A percentile compares a stretch with the other conserved stretches of the same genome.
Conservation (phyloP, 2,888 invertebrate species). For the Apeira syringaria region DNA sequence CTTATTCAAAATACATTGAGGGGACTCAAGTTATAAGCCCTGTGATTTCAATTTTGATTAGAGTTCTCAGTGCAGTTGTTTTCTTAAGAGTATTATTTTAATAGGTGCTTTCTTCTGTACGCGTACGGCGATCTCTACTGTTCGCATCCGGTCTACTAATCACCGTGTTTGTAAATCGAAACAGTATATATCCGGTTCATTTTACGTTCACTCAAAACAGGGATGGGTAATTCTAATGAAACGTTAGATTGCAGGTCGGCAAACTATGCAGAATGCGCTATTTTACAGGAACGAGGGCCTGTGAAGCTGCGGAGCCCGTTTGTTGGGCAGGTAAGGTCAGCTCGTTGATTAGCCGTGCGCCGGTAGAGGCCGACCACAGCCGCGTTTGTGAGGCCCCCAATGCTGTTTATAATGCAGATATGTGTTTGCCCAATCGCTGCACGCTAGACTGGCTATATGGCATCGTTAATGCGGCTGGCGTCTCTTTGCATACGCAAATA, state of each 20-base stretch:
- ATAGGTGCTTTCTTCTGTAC: no score
- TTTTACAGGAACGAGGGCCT: conserved; percentile 44
- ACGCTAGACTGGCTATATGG: conserved; percentile 83
- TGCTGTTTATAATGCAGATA: conserved; percentile 84
- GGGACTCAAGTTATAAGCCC: no score
- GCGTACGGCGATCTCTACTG: no score
- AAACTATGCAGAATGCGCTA: conserved; percentile 43
- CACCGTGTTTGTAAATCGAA: no score
- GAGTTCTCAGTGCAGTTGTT: no score
- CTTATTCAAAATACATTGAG: no score
- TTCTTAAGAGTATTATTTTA: no score
- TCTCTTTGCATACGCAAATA: conserved; percentile 85
- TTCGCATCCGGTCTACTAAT: no score
- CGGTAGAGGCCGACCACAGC: conserved; percentile 81
- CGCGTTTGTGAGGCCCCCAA: conserved; percentile 78
- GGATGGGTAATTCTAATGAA: conserved; percentile 32
- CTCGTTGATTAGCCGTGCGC: conserved; percentile 79
- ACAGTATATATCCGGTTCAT: conserved; percentile 7
- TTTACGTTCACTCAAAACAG: conserved; percentile 24
- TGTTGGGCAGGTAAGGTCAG: conserved; percentile 78
- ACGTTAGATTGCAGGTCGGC: conserved; percentile 29
- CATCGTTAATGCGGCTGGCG: conserved; percentile 81
- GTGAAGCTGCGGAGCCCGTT: conserved; percentile 55
- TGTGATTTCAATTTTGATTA: no score
- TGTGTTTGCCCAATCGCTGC: conserved; percentile 83